Percentiles rank a stretch among this genome's conserved stretches.
These are phyloP conservation scores for Speoplatyrhinus poulsoni DNA, from an alignment of 2,113 vertebrate genomes.

Conservation along the genomic window DNA sequence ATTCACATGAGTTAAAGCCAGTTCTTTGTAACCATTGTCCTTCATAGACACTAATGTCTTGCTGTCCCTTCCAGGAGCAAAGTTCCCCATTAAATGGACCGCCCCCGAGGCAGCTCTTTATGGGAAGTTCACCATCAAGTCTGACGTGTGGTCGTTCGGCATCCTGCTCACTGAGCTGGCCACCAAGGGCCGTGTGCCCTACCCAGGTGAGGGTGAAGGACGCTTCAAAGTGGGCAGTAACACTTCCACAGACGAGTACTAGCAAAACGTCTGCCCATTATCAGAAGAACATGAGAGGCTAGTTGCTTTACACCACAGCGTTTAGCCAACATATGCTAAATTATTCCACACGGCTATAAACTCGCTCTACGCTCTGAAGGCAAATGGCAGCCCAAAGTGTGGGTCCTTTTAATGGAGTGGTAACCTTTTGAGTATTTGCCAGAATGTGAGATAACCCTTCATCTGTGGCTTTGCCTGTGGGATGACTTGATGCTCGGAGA, in stretches of 20 bases:
- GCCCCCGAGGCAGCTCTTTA: slow-evolving; percentile 94
- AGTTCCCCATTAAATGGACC: slow-evolving; percentile 99
- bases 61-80: slow-evolving; percentile 82
- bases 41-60: not conserved
- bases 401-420: slow-evolving; percentile 19
- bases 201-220: slow-evolving; percentile 85
- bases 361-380: not conserved
- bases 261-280: not conserved
- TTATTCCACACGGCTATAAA: not conserved
- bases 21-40: not conserved
- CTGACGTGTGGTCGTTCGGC: slow-evolving; percentile 97
- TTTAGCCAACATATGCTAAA: too few species aligned
- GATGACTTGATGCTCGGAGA: slow-evolving; percentile 19
- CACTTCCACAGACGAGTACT: not conserved
- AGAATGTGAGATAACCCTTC: slow-evolving; percentile 32
- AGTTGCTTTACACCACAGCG: too few species aligned
- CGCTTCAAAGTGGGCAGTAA: not conserved
- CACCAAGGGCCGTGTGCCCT: slow-evolving; percentile 97
- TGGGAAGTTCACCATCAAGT: slow-evolving; percentile 98
- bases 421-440: slow-evolving; percentile 26
- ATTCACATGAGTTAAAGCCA: too few species aligned
- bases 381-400: slow-evolving; percentile 22
- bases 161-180: slow-evolving; percentile 96
- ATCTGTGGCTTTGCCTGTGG: slow-evolving; percentile 13
- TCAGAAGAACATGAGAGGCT: too few species aligned